Evolutionary conservation across 2,888 invertebrate genomes (phyloP), one percentile per base, ranked within the genome.

Genomic region (Dryocosmus kuriphilus): DNA sequence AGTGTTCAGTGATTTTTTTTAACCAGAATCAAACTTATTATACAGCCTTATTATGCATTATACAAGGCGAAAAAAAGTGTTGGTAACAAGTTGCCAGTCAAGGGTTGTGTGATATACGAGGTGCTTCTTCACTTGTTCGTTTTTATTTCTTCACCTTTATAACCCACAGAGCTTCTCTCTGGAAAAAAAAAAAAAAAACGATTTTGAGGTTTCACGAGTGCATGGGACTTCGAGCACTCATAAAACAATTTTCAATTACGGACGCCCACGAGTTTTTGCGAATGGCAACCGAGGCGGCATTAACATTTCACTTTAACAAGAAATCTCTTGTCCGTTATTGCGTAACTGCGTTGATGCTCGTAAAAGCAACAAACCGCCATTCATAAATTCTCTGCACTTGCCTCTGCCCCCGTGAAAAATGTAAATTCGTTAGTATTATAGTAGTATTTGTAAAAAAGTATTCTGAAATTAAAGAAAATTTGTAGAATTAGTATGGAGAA

Each of bases 141-240:
- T 46, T 71, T 71, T 51, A 71, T 71, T 71, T 71, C 67, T 71
- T 71, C 27, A 27, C 19, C 67, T 19, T 71, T 71, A 19, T 19
- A 16, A 46, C 30, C 46, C 46, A 19, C 46, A 60, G 76, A 74
- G 71, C 78, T 9, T 82, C 78, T 79, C 75, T 78, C 78, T 78
- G 79, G 80, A 80, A 71, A 81, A 80, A 78, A 81, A 82, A 82
- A 80, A 71, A 81, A 80, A 78, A 81, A 82, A 82, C 74, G 74
- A 77, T 80, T 76, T 76, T 24, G 80, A 77, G 77, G 80, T 81
- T 81, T 77, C 80, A 74, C 78, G 75, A 77, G 79, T 76, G 77
- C 76, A 78, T 24, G 71, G 77, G 74, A 74, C 76, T 75, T 74
- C 51, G 77, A 51, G 74, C 76, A 65, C 79, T 80, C 79, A 77